Base-by-base conservation (phyloP, 2,113 vertebrate genomes). In the Pleuronectes platessa region DNA sequence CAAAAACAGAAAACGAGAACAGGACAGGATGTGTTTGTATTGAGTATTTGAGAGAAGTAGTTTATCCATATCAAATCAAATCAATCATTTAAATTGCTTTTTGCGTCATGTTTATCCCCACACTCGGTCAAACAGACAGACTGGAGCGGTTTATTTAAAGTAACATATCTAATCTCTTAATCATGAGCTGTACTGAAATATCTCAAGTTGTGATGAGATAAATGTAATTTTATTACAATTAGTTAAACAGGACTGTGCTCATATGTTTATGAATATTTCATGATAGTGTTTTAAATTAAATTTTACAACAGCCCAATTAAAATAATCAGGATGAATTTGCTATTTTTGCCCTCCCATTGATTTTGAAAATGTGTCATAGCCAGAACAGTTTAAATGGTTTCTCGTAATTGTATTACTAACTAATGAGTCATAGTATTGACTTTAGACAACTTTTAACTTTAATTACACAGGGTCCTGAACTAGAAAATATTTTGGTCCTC, bases 41-140 rank as follows among this genome's bases (percentile, higher is more conserved):
- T 63, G 58, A 63, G 18, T 20, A 9, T 61, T 37, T 58, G 67
- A 61, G 13, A 27, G 60, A 20, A 26, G 24, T 61, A 23, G 63
- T 73, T 71, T 79, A 61, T 79, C 75, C 78, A 67, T 62, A 82
- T 87, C 42, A 69, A 84, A 79, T 81, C 26, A 79, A 82, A 76
- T 79, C 45, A 74, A 71, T 81, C 51, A 58, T 67, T 82, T 60
- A 53, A 68, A 71, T 61, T 51, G 17, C 68, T 23, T 68, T 68
- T 59, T 74, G 73, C 61, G 35, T 82, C 49, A 14, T 75, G 56
- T 83, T 74, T 78, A 42, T 72, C 69, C 53, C 40, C 56, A 27
- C 56, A 13, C 12, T 4, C 68, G 61, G 61, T 73, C 20, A 58
- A 51, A 70, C 12, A 15, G 26, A 35, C 49, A 21, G 10, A 69